Base-by-base conservation (phyloP, 2,113 vertebrate genomes). In the Takifugu flavidus region DNA sequence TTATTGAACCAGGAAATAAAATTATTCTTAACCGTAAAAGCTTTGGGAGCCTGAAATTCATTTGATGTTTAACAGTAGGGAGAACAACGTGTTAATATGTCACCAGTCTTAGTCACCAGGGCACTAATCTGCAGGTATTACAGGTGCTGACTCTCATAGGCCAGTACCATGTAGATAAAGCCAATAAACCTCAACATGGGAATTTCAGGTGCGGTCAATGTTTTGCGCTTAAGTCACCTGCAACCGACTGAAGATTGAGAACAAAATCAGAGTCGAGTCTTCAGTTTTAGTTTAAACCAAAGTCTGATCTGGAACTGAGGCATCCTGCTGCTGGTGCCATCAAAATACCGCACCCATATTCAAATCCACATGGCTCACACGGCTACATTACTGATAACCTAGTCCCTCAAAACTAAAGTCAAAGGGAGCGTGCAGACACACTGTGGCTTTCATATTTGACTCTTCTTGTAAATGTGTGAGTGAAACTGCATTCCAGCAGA, bases 401-500 rank as follows among this genome's bases (percentile, higher is more conserved):
- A 13, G 13, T 47, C 14, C 14, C 51, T 56, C 39, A 43, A 11
- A 13, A 34, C 25, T 14, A 1, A 63, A 45, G 31, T 42, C 20
- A 12, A 62, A 43, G 15, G 42, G 42, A 43, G 42, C 13, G 42
- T 8, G 42, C 45, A 47, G 45, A 3, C 34, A 67, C 5, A 13
- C 15, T 14, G 65, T 4, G 28, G 15, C 11, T 39, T 53, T 26
- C 54, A 43, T 56, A 70, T 66, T 44, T 63, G 57, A 50, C 47
- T 4, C 2, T 15, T 50, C 70, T 62, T 54, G 43, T 47, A 39
- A 59, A 71, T 55, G 44, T 0, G 6, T 42, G 55, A 78, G 66
- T 46, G 14, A 39, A 67, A 0, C 60, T 52, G 53, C 77, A 89
- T 87, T 87, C 82, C 67, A 80, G n/a, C 0, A 28, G 14, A 55